phyloP scores from a whole-genome alignment of 2,113 vertebrate genomes.

The Platichthys stellatus region DNA sequence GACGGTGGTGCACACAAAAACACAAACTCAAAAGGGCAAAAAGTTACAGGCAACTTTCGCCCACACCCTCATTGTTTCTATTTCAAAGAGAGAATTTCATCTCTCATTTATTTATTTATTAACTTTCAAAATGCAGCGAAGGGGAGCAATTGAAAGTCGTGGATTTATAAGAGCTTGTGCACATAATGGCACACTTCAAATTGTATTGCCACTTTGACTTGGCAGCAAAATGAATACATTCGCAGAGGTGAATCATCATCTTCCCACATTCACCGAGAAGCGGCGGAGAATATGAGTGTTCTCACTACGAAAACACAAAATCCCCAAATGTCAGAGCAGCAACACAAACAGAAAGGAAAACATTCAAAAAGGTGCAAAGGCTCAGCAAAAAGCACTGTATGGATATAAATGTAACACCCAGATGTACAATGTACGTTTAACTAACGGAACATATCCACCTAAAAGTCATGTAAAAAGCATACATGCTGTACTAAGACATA shows the following conservation, averaged over 20 bases:
- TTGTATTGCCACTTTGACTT: conserved; percentile 17
- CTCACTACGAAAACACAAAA: not conserved
- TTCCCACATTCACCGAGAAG: conserved; percentile 9
- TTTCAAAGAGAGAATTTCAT: not conserved
- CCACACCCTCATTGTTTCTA: not conserved
- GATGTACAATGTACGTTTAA: not conserved
- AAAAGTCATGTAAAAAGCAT: conserved; percentile 8
- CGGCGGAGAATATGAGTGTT: conserved; percentile 39
- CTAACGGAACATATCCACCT: not conserved
- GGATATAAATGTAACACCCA: not conserved
- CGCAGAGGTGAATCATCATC: conserved; percentile 36
- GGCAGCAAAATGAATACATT: conserved; percentile 10
- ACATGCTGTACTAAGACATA: not conserved
- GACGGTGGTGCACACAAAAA: not conserved
- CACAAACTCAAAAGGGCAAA: not conserved
- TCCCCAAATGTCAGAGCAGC: conserved; percentile 6
- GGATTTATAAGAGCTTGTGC: not conserved
- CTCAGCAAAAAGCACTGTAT: not conserved
- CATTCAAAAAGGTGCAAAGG: not conserved
- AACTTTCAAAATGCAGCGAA: not conserved
- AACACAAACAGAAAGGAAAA: not conserved
- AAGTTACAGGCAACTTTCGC: not conserved
- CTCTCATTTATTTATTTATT: not conserved
- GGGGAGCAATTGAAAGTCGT: not conserved
- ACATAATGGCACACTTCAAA: not conserved